A percentile compares a stretch with the other conserved stretches of the same genome.
These are phyloP conservation scores for Ammodytes dubius DNA, from an alignment of 2,113 vertebrate genomes.

Conservation along the genomic window DNA sequence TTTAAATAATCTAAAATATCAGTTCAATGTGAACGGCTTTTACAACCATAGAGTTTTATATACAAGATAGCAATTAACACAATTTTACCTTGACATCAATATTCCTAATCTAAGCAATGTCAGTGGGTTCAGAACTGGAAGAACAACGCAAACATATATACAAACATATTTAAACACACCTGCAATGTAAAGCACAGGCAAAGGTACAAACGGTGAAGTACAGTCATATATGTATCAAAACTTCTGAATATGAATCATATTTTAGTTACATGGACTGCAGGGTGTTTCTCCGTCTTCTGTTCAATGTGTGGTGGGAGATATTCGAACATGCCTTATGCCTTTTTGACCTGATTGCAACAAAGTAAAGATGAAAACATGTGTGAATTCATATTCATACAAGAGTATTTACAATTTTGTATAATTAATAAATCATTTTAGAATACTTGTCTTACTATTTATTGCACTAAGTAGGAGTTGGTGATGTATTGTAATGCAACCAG, in stretches of 20 bases:
- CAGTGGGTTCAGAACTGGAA: neutral
- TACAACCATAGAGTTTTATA: neutral
- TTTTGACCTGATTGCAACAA: neutral
- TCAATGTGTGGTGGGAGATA: neutral
- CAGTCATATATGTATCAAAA: neutral
- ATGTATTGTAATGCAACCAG: conserved; percentile 12
- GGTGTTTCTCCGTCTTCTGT: neutral
- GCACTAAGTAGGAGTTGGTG: conserved; percentile 5
- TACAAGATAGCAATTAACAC: neutral
- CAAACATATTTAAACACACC: neutral
- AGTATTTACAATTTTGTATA: neutral
- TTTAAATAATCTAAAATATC: conserved; percentile 1
- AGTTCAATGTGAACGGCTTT: too few relatives aligned
- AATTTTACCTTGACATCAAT: neutral
- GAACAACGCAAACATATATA: neutral
- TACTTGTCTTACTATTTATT: neutral
- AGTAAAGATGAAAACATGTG: neutral
- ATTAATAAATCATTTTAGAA: neutral
- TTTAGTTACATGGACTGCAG: neutral
- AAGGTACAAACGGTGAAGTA: neutral
- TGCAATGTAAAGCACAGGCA: neutral
- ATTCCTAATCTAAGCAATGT: neutral
- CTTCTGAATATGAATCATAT: neutral
- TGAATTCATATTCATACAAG: neutral
- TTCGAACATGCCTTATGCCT: neutral